Percentiles rank a stretch among this genome's conserved stretches.
Conservation (phyloP, 2,113 vertebrate genomes). For the Promerops cafer region DNA sequence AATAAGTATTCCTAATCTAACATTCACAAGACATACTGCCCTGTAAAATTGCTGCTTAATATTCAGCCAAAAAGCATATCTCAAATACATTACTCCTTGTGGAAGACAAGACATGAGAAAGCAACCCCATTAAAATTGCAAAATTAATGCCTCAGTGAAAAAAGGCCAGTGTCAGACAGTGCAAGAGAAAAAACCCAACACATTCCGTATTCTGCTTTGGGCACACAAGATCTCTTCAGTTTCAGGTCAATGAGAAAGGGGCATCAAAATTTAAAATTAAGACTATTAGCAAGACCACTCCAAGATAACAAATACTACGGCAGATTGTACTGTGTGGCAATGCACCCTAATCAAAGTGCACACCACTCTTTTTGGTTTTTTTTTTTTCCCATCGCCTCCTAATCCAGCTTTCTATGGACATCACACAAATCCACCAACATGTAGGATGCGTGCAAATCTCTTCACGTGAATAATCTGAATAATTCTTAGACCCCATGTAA, state of each 20-base stretch:
- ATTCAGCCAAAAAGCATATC: not conserved
- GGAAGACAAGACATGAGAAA: not conserved
- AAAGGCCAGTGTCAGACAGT: not conserved
- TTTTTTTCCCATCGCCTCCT: not conserved
- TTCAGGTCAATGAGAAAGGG: not conserved
- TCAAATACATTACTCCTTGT: not conserved
- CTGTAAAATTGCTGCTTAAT: not conserved
- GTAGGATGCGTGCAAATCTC: not conserved
- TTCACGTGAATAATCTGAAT: not conserved
- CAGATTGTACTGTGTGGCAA: not conserved
- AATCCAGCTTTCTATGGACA: not conserved
- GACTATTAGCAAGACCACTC: not conserved
- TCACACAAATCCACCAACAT: not conserved
- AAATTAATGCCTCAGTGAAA: not conserved
- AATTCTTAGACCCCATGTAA: not conserved
- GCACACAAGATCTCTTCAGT: not conserved
- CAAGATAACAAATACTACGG: not conserved
- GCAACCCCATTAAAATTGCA: not conserved
- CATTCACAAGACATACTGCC: not conserved
- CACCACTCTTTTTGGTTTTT: fast-evolving
- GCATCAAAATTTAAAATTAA: not conserved
- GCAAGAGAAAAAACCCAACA: not conserved
- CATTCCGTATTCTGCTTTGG: not conserved
- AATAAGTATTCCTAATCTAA: not conserved
- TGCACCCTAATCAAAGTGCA: not conserved